Base-by-base conservation (phyloP, 2,113 vertebrate genomes). In the Psilopsiagon aurifrons region DNA sequence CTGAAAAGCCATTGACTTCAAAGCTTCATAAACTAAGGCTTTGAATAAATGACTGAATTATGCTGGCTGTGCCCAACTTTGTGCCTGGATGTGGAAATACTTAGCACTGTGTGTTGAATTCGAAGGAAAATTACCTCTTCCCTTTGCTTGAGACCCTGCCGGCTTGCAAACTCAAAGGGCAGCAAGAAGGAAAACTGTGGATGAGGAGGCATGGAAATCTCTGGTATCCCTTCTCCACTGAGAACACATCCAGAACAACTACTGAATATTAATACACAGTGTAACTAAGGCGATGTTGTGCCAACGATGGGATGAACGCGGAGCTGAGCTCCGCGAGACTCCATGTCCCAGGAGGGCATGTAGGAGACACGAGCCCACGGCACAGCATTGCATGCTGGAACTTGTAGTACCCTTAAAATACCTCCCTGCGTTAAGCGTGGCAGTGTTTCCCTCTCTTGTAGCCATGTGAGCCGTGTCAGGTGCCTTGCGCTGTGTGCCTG, bases 41-140 rank as follows among this genome's bases (percentile, higher is more conserved):
- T 79, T 80, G 90, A 95, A 92, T 75, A 88, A 96, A 85, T 80
- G 47, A 83, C 66, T 10, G 19, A 83, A 86, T 80, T 31, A 62
- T 9, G 66, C 74, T 75, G 78, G 33, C 77, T 57, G 33, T 69
- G 70, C 74, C 95, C 69, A 78, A 19, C 62, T 63, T 60, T 87
- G 66, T 86, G 89, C 91, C 67, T 89, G 44, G 86, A 75, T 94
- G 81, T 90, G 75, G 94, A 90, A 96, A 94, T 83, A 39, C 68
- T 90, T 92, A 68, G 67, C 57, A 67, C 25, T 6, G 37, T 63
- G 17, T 62, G 64, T 74, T 64, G 73, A 92, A 92, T 94, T 94
- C 80, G 73, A 74, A 83, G 79, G 69, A 93, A 96, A 94, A 96
- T 90, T 33, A 63, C 76, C 47, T 33, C 68, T 93, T 86, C 52